phyloP scores from a whole-genome alignment of 2,113 vertebrate genomes.

The Brachyhypopomus gauderio region DNA sequence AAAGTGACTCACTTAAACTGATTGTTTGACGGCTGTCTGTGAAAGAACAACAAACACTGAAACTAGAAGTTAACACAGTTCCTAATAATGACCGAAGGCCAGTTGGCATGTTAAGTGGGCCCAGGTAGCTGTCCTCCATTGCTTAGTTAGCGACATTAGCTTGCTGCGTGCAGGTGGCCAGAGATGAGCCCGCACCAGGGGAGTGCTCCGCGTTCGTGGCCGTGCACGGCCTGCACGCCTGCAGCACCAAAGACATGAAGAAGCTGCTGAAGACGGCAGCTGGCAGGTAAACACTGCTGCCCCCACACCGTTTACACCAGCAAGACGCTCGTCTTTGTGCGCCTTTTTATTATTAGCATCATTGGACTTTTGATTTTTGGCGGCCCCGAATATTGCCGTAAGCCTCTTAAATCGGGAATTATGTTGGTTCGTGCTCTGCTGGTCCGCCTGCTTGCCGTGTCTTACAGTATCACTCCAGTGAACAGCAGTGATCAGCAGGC shows the following conservation, averaged over 20 bases:
- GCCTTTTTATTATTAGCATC: background rate
- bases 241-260: conserved; percentile 89
- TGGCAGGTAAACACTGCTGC: conserved; percentile 79
- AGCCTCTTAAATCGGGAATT: conserved; percentile 17
- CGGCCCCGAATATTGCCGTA: background rate
- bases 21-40: no score
- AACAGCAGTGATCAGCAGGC: background rate
- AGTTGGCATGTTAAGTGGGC: no score
- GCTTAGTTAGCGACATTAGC: no score
- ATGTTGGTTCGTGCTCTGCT: background rate
- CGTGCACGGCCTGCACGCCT: conserved; percentile 85
- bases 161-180: conserved; percentile 81
- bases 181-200: conserved; percentile 87
- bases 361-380: background rate
- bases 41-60: no score
- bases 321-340: background rate
- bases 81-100: background rate
- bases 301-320: background rate
- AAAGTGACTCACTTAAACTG: no score
- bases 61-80: background rate
- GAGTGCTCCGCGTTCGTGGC: conserved; percentile 88
- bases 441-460: background rate
- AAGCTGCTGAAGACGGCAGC: conserved; percentile 90
- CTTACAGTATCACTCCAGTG: background rate
- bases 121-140: no score